phyloP scores from a whole-genome alignment of 2,113 vertebrate species.

The Paralichthys olivaceus region DNA sequence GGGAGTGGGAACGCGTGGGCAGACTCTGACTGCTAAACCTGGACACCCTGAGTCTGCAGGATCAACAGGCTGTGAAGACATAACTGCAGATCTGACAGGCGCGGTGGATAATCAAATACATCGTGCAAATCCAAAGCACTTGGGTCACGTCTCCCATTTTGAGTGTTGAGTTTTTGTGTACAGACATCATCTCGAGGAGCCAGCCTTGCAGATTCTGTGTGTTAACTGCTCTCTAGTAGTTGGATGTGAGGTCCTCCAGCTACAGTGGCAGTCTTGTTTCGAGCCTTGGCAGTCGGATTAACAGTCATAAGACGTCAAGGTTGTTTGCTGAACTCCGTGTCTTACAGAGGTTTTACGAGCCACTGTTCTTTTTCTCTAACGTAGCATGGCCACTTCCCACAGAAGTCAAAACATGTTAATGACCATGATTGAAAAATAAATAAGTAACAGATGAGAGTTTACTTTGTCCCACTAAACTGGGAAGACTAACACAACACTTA shows the following conservation, averaged over 20 bases:
- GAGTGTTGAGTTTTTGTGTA: background rate
- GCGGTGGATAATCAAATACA: background rate
- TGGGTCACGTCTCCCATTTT: slow-evolving; percentile 9
- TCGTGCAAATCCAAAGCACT: background rate
- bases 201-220: background rate
- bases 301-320: slow-evolving; percentile 26
- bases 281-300: slow-evolving; percentile 21
- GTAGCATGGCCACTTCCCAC: background rate
- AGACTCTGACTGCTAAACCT: slow-evolving; percentile 7
- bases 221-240: background rate
- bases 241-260: slow-evolving; percentile 24
- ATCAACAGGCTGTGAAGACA: slow-evolving; percentile 26
- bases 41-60: slow-evolving; percentile 3
- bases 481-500: background rate
- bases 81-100: background rate
- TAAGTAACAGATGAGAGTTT: slow-evolving; percentile 21
- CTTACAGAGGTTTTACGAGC: slow-evolving; percentile 45
- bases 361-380: slow-evolving; percentile 18
- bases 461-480: slow-evolving; percentile 6
- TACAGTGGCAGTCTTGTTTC: slow-evolving; percentile 45
- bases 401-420: slow-evolving; percentile 18
- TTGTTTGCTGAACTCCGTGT: slow-evolving; percentile 47
- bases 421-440: slow-evolving; percentile 16
- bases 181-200: background rate
- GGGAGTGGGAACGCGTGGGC: slow-evolving; percentile 11